Evolutionary conservation across 2,113 vertebrate genomes (phyloP).

Genomic region (Sakesphorus luctuosus): DNA sequence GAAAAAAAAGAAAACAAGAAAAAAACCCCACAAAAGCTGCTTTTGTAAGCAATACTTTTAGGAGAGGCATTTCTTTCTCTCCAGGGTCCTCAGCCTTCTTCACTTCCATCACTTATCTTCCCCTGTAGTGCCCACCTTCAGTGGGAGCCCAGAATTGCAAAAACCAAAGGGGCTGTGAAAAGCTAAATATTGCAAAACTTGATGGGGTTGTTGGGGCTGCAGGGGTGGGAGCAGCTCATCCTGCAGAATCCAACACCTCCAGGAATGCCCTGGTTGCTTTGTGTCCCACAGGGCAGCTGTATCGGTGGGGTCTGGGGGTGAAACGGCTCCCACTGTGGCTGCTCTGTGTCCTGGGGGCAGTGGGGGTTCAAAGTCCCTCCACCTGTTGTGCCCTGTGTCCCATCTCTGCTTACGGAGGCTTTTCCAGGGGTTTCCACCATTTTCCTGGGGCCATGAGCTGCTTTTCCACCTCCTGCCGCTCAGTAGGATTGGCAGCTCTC

Average conservation of each 20-base stretch:
- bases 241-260: background rate
- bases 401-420: background rate
- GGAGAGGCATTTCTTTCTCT: background rate
- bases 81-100: background rate
- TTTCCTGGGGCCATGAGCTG: background rate
- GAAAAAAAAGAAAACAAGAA: fast-evolving
- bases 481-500: background rate
- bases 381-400: fast-evolving
- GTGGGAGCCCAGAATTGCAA: fast-evolving
- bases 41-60: background rate
- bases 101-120: background rate
- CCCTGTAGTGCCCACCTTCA: fast-evolving
- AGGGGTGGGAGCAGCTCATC: background rate
- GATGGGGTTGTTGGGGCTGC: background rate
- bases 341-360: background rate
- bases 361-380: background rate
- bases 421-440: background rate
- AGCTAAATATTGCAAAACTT: background rate
- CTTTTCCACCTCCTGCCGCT: background rate
- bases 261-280: fast-evolving
- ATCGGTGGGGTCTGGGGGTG: fast-evolving
- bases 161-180: background rate
- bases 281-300: fast-evolving
- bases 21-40: background rate
- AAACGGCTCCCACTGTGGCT: background rate